phyloP scores from a whole-genome alignment of 2,113 vertebrate genomes.

The Ceyx cyanopectus region DNA sequence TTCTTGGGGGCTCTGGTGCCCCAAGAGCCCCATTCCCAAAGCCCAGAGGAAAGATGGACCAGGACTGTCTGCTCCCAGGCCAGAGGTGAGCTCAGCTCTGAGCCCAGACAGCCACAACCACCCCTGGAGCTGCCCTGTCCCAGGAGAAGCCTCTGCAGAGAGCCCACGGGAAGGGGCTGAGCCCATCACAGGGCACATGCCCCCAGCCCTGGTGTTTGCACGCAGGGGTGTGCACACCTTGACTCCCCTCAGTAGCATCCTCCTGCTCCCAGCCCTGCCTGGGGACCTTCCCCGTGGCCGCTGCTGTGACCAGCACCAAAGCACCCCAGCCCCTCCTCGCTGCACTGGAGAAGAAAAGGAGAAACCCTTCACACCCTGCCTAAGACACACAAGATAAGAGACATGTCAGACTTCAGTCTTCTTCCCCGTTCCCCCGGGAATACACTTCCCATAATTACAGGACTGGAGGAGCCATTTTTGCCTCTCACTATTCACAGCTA shows the following conservation, averaged over 20 bases:
- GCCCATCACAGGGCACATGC: accelerated
- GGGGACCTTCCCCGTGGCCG: background rate
- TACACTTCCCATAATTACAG: background rate
- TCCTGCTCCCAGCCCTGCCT: background rate
- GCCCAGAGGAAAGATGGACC: background rate
- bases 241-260: background rate
- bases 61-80: background rate
- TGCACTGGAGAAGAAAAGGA: accelerated
- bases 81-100: background rate
- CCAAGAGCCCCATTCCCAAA: background rate
- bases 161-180: accelerated
- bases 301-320: background rate
- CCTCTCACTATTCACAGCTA: background rate
- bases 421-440: background rate
- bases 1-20: too few relatives aligned
- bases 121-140: too few relatives aligned
- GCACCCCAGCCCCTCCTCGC: background rate
- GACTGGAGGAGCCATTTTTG: background rate
- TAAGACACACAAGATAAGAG: background rate
- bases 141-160: background rate
- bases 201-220: accelerated
- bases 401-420: background rate
- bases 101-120: background rate
- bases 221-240: background rate
- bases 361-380: background rate